Percentiles rank a stretch among this genome's conserved stretches.
These are phyloP conservation scores for Andrena minutula DNA, from an alignment of 2,888 invertebrate genomes.

Conservation along the genomic window DNA sequence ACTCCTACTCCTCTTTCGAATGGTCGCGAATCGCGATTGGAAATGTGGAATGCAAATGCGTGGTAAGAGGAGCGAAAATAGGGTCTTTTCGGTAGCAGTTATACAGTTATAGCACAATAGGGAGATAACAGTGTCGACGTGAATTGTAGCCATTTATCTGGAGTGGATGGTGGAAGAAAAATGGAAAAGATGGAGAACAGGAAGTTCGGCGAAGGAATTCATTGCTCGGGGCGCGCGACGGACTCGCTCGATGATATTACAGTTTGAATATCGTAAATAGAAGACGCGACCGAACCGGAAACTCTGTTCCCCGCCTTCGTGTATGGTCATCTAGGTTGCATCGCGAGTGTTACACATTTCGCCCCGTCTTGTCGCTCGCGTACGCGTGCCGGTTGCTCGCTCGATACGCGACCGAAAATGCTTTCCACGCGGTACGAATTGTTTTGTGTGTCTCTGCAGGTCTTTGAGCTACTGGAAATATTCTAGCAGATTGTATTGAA, in stretches of 20 bases:
- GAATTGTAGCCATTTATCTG: conserved; percentile 55
- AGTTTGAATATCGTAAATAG: conserved; percentile 63
- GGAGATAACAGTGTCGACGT: background rate
- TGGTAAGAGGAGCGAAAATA: too few relatives aligned
- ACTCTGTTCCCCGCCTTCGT: conserved; percentile 45
- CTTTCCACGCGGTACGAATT: background rate
- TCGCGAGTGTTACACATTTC: conserved; percentile 67
- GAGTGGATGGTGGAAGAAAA: conserved; percentile 45
- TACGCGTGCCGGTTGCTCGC: background rate
- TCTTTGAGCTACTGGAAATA: too few relatives aligned
- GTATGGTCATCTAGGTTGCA: conserved; percentile 74
- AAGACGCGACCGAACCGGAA: conserved; percentile 56
- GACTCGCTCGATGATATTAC: conserved; percentile 58
- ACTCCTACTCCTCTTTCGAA: too few relatives aligned
- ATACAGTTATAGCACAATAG: too few relatives aligned
- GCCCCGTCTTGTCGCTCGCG: conserved; percentile 31
- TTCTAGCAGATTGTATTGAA: too few relatives aligned
- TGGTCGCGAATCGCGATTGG: background rate
- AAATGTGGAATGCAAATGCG: conserved; percentile 6
- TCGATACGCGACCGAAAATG: background rate
- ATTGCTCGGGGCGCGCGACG: conserved; percentile 17
- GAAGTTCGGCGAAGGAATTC: conserved; percentile 54
- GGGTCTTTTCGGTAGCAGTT: too few relatives aligned
- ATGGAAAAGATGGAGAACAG: conserved; percentile 31
- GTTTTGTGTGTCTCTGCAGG: background rate